A percentile compares a stretch with the other conserved stretches of the same genome.
Evolutionary conservation across 1,140 invertebrate species (phyloP).

Genomic region (Triops cancriformis): DNA sequence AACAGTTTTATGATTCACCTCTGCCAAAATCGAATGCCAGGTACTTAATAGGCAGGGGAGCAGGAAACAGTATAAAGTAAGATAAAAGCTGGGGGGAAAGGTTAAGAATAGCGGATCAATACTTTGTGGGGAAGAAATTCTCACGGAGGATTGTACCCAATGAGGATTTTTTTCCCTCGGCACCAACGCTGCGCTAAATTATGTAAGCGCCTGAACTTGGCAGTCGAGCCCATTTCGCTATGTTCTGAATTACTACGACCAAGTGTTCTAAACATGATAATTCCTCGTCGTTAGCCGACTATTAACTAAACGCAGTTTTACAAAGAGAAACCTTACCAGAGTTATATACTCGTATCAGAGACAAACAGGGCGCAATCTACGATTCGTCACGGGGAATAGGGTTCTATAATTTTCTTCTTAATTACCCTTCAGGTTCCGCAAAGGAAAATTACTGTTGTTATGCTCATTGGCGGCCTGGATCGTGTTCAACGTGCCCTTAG

Average conservation of each 20-base stretch:
- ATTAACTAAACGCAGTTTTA: too few relatives aligned
- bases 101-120: slow-evolving; percentile 25
- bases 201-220: too few relatives aligned
- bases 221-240: too few relatives aligned
- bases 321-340: too few relatives aligned
- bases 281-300: too few relatives aligned
- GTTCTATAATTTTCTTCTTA: not conserved
- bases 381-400: too few relatives aligned
- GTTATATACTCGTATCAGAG: too few relatives aligned
- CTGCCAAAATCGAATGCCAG: not conserved
- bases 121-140: slow-evolving; percentile 16
- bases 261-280: too few relatives aligned
- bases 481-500: slow-evolving; percentile 88
- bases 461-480: slow-evolving; percentile 90
- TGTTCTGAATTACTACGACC: too few relatives aligned
- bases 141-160: not conserved
- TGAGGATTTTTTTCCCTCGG: not conserved
- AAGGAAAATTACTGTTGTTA: slow-evolving; percentile 78
- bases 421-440: slow-evolving; percentile 55
- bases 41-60: not conserved
- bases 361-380: too few relatives aligned
- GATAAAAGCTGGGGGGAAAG: not conserved
- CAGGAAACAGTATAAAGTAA: not conserved
- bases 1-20: too few relatives aligned
- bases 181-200: not conserved